phyloP scores from a whole-genome alignment of 2,797 vertebrate genomes.

The Zenarchopterus dispar region DNA sequence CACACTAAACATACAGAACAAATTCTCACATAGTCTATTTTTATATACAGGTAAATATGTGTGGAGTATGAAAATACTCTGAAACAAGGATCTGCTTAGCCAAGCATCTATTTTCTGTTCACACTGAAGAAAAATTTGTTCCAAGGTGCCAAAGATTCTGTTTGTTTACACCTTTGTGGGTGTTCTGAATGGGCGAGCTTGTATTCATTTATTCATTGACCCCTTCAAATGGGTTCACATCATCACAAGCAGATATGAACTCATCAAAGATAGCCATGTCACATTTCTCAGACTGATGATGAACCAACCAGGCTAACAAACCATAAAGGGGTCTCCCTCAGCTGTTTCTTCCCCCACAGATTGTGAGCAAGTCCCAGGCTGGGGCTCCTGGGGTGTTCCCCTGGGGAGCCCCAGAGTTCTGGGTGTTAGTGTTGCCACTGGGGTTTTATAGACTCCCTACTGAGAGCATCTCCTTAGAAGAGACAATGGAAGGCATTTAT shows the following conservation, averaged over 20 bases:
- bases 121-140: slow-evolving; percentile 51
- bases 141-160: slow-evolving; percentile 77
- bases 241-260: slow-evolving; percentile 18
- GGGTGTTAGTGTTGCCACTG: slow-evolving; percentile 86
- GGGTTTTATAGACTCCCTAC: slow-evolving; percentile 91
- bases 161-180: slow-evolving; percentile 59
- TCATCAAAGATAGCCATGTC: slow-evolving; percentile 12
- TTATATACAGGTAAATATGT: slow-evolving; percentile 14
- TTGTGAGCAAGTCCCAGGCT: slow-evolving; percentile 38
- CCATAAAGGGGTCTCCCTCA: slow-evolving; percentile 38
- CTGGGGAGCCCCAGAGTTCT: slow-evolving; percentile 82
- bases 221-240: slow-evolving; percentile 64
- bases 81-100: slow-evolving; percentile 16
- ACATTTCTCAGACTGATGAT: slow-evolving; percentile 31
- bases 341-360: slow-evolving; percentile 53
- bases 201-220: slow-evolving; percentile 70
- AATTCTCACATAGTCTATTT: slow-evolving; percentile 4
- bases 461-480: slow-evolving; percentile 94
- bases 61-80: slow-evolving; percentile 1
- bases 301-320: slow-evolving; percentile 22
- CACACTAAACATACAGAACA: slow-evolving; percentile 37
- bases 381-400: slow-evolving; percentile 74
- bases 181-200: slow-evolving; percentile 64
- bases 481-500: slow-evolving; percentile 96
- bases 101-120: slow-evolving; percentile 31